Evolutionary conservation across 2,888 invertebrate genomes (phyloP), one percentile per base, ranked within the genome.

Genomic region (Synanthedon tipuliformis): DNA sequence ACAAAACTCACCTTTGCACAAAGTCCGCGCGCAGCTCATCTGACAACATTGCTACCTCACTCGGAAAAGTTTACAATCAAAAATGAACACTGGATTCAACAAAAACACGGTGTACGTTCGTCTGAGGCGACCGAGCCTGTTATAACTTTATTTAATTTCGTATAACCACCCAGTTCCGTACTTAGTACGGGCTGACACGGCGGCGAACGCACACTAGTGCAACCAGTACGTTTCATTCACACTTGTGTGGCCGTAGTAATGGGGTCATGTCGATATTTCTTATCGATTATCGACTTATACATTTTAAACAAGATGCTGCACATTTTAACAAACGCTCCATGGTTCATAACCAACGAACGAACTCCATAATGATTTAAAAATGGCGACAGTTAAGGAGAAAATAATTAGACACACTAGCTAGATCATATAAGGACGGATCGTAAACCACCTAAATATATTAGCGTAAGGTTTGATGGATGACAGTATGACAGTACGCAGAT

Each of bases 121-220:
- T 18, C 34, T 52, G 57, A 18, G n/a, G 40, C 50, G 51, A 50
- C 11, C 50, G 53, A 52, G 53, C 15, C 52, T 54, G 61, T 67
- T 79, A 62, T 54, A 63, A 61, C 73, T 63, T 74, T 80, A 57
- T 60, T 54, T 54, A 59, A 62, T 58, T 61, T 61, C 52, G n/a
- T 52, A 59, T 53, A 56, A 57, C 41, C 51, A 55, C 51, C 61
- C 57, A 62, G 69, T 73, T 75, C 72, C 81, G 86, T 86, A 76
- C 86, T 83, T 69, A 81, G 85, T 72, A 85, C 86, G 65, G 84
- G 61, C 73, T 86, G 86, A 82, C 70, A 86, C 85, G 75, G 74
- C 66, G 65, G 59, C 66, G 59, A 59, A 53, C 59, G 65, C 78
- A 73, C 81, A 81, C 81, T 73, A 71, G 74, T 71, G 78, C 76